Evolutionary conservation across 2,797 vertebrate species (phyloP).

Genomic region (Phrynocephalus vlangalii): DNA sequence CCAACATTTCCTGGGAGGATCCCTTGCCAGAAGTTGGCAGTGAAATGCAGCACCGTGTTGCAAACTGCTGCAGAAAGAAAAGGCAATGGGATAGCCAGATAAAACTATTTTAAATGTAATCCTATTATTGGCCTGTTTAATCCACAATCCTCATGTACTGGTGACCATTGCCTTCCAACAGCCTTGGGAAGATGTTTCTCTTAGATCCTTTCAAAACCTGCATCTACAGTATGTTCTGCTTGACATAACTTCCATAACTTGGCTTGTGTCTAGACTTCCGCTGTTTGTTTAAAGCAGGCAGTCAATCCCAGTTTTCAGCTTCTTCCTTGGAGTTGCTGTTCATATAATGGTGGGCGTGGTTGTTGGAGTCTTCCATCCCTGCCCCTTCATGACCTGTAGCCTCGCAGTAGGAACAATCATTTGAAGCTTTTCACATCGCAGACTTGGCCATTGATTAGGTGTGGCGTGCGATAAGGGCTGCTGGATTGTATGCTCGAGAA

Average conservation of each 20-base stretch:
- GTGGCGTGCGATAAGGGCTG: conserved; percentile 51
- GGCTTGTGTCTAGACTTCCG: background rate
- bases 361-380: background rate
- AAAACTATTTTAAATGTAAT: no score
- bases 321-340: background rate
- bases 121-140: no score
- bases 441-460: conserved; percentile 67
- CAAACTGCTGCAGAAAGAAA: no score
- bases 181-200: no score
- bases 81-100: no score
- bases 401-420: conserved; percentile 44
- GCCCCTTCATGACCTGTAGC: conserved; percentile 10
- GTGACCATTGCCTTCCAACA: no score
- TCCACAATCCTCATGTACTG: no score
- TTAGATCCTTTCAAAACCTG: no score
- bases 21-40: background rate
- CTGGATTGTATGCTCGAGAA: conserved; percentile 62
- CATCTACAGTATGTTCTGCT: no score
- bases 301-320: background rate
- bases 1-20: background rate
- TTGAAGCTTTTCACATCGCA: conserved; percentile 48
- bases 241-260: background rate
- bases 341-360: background rate
- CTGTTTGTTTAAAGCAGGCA: background rate
- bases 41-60: no score